Evolutionary conservation across 1,140 invertebrate species (phyloP).

Genomic region (Microplitis demolitor): DNA sequence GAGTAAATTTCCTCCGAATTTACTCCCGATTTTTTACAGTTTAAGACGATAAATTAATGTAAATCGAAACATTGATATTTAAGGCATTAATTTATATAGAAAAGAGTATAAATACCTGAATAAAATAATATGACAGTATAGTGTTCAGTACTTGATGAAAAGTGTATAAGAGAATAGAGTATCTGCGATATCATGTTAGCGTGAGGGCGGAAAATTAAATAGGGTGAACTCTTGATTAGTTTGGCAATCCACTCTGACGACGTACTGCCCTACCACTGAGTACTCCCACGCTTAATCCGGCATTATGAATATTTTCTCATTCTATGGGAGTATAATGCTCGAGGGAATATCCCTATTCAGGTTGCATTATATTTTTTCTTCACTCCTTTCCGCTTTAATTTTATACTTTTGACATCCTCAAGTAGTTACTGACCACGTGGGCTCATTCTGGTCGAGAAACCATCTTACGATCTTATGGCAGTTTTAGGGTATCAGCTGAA

Average conservation of each 20-base stretch:
- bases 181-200: slow-evolving; percentile 30
- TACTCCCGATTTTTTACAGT: too few species aligned
- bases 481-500: slow-evolving; percentile 29
- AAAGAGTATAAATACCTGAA: too few species aligned
- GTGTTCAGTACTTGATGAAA: slow-evolving; percentile 6
- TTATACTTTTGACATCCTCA: not conserved
- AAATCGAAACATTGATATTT: too few species aligned
- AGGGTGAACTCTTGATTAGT: slow-evolving; percentile 48
- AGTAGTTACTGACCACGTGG: too few species aligned
- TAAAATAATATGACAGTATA: too few species aligned
- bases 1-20: too few species aligned
- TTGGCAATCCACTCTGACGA: slow-evolving; percentile 38
- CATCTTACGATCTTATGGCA: slow-evolving; percentile 18
- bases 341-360: not conserved
- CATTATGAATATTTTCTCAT: slow-evolving; percentile 52
- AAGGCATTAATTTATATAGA: too few species aligned
- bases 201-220: slow-evolving; percentile 45
- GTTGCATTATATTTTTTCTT: not conserved
- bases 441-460: not conserved
- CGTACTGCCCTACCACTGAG: slow-evolving; percentile 15
- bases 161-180: slow-evolving; percentile 13
- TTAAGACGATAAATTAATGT: too few species aligned
- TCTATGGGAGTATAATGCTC: not conserved
- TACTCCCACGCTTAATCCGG: slow-evolving; percentile 45
- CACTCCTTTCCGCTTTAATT: slow-evolving; percentile 7